These are phyloP conservation scores for Chalcis sispes DNA, from an alignment of 2,888 invertebrate genomes.

Conservation along the genomic window DNA sequence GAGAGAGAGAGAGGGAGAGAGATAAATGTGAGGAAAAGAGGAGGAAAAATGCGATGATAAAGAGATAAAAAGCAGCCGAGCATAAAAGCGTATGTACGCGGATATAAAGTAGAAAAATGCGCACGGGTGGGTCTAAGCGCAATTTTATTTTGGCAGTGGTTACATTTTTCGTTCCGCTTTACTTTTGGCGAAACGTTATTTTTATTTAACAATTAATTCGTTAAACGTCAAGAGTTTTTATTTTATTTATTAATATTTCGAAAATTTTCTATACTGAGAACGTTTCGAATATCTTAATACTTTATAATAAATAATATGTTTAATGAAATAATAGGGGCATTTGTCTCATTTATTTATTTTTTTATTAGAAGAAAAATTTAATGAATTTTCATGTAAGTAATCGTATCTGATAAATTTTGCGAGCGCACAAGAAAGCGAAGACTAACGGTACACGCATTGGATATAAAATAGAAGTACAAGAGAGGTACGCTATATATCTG, in stretches of 20 bases:
- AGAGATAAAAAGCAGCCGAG: conserved; percentile 39
- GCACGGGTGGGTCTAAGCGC: neutral
- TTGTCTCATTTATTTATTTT: too few species aligned
- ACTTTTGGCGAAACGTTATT: neutral
- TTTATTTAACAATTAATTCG: neutral
- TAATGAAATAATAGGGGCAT: too few species aligned
- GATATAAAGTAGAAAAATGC: conserved; percentile 11
- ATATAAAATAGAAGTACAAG: too few species aligned
- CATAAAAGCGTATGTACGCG: neutral
- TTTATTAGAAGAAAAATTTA: too few species aligned
- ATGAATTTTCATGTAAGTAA: too few species aligned
- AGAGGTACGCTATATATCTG: too few species aligned
- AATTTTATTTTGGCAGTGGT: neutral
- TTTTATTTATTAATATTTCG: conserved; percentile 26
- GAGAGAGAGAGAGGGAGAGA: too few species aligned
- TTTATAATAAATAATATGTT: too few species aligned
- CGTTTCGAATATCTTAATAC: too few species aligned
- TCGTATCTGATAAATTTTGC: too few species aligned
- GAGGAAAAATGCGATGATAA: conserved; percentile 37
- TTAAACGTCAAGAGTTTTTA: neutral
- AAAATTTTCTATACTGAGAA: too few species aligned
- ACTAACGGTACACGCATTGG: neutral
- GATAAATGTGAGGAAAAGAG: conserved; percentile 9
- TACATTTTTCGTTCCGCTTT: neutral
- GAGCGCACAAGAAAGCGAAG: too few species aligned